Conservation (phyloP, 2,888 invertebrate species). For the Nemurella pictetii region DNA sequence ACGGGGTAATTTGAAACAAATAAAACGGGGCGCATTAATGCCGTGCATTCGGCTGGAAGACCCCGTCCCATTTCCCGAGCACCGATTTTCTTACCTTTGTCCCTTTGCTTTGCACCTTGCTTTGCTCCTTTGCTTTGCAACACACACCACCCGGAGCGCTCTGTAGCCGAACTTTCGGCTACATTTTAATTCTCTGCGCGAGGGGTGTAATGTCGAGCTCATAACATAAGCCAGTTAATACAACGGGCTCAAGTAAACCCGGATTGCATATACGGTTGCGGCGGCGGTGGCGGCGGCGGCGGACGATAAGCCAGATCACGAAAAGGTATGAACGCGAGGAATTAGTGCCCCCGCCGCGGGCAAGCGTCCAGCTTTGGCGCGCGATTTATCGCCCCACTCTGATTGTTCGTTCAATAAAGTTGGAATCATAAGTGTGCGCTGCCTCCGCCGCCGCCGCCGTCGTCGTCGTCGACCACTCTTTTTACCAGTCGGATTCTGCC, state of each 20-base stretch:
- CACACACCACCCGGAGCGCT: too few species aligned
- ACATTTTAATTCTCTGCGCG: background rate
- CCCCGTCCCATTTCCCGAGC: too few species aligned
- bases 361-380: background rate
- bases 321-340: constrained; percentile 22
- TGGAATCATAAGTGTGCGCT: background rate
- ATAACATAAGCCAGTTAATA: constrained; percentile 14
- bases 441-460: too few species aligned
- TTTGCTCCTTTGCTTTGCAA: too few species aligned
- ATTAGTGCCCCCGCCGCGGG: constrained; percentile 14
- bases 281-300: background rate
- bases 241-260: constrained; percentile 2
- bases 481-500: background rate
- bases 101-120: too few species aligned
- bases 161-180: background rate
- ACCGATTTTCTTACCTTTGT: background rate
- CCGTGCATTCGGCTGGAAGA: background rate
- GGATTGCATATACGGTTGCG: background rate
- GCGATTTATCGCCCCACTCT: constrained; percentile 1
- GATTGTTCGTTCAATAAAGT: constrained; percentile 13
- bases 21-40: background rate
- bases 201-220: constrained; percentile 3
- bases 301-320: constrained; percentile 21
- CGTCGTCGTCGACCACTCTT: too few species aligned
- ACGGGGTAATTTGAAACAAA: background rate